Conservation (phyloP, 2,113 vertebrate species). For the Caranx melampygus region DNA sequence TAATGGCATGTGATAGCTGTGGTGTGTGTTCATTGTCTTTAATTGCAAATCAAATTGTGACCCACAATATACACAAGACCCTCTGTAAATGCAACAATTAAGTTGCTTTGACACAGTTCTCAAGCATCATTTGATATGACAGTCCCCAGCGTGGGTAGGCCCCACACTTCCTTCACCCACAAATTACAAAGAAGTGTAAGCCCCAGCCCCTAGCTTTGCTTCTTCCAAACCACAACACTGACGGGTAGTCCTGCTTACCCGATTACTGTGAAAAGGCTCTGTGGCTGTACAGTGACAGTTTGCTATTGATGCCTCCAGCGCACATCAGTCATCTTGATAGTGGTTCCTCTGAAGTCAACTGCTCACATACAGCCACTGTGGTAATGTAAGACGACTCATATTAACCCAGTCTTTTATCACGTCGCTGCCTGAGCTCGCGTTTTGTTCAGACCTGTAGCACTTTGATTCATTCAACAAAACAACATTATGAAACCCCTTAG, state of each 20-base stretch:
- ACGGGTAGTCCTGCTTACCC: slow-evolving; percentile 70
- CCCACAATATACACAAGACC: background rate
- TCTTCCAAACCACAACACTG: slow-evolving; percentile 80
- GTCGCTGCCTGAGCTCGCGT: slow-evolving; percentile 49
- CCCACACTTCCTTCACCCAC: slow-evolving; percentile 67
- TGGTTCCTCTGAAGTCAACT: slow-evolving; percentile 74
- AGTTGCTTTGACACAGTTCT: slow-evolving; percentile 46
- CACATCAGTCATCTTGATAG: slow-evolving; percentile 72
- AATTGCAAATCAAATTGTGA: slow-evolving; percentile 11
- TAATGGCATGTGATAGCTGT: slow-evolving; percentile 14
- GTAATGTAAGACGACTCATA: slow-evolving; percentile 67
- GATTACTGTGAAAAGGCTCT: slow-evolving; percentile 73
- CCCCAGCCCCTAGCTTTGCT: slow-evolving; percentile 46
- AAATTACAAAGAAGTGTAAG: slow-evolving; percentile 74
- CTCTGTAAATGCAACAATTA: background rate
- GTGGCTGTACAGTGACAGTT: slow-evolving; percentile 77
- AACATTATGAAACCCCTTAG: slow-evolving; percentile 67
- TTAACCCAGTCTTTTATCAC: slow-evolving; percentile 60
- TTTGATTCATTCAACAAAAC: slow-evolving; percentile 81
- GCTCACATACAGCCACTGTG: slow-evolving; percentile 57
- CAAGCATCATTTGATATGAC: slow-evolving; percentile 48
- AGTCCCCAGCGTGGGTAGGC: slow-evolving; percentile 36
- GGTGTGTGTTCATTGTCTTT: slow-evolving; percentile 5
- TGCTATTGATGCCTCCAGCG: slow-evolving; percentile 64
- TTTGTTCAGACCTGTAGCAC: slow-evolving; percentile 65